A percentile compares a stretch with the other conserved stretches of the same genome.
Conservation (phyloP, 2,113 vertebrate genomes). For the Psilopsiagon aurifrons region DNA sequence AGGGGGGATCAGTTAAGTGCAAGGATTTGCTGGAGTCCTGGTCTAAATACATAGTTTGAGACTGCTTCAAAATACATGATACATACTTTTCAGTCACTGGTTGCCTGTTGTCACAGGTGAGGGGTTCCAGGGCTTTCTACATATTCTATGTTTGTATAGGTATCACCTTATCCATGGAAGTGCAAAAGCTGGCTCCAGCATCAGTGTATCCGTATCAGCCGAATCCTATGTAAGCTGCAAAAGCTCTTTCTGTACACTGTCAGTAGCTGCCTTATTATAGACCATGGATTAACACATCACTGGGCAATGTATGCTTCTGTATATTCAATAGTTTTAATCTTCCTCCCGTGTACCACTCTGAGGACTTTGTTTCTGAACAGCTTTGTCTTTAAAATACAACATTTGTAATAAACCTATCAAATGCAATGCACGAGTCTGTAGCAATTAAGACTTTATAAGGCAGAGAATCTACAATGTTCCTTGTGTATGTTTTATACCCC, state of each 20-base stretch:
- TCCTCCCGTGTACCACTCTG: not conserved
- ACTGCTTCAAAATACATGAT: not conserved
- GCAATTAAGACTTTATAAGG: not conserved
- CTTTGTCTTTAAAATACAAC: not conserved
- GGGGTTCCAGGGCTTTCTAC: not conserved
- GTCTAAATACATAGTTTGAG: not conserved
- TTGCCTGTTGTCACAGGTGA: not conserved
- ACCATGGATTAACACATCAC: not conserved
- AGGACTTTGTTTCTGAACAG: not conserved
- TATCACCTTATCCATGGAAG: not conserved
- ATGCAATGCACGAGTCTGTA: not conserved
- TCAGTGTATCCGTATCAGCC: fast-evolving
- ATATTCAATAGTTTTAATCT: not conserved
- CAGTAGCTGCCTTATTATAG: not conserved
- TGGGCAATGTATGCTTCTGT: not conserved
- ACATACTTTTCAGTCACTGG: not conserved
- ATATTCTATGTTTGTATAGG: not conserved
- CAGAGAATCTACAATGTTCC: not conserved
- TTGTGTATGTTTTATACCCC: not conserved
- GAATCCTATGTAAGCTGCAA: not conserved
- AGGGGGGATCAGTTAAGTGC: not conserved
- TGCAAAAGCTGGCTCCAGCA: not conserved
- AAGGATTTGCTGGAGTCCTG: not conserved
- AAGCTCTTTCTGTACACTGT: not conserved
- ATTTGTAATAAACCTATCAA: not conserved